Evolutionary conservation across 2,113 vertebrate species (phyloP).

Genomic region (Eclectus roratus): DNA sequence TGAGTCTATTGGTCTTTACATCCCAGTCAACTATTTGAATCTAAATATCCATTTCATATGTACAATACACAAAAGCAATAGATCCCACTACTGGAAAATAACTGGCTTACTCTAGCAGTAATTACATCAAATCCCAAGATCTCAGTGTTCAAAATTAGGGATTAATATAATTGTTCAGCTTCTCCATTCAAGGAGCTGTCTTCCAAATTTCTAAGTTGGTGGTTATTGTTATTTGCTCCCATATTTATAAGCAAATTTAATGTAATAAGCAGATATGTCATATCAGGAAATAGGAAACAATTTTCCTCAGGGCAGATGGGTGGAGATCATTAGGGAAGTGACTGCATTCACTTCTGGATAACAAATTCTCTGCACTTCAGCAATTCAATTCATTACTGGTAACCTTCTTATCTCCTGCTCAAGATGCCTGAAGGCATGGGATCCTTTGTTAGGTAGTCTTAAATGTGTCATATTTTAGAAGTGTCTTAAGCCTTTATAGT

Average conservation of each 20-base stretch:
- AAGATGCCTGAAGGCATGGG: neutral
- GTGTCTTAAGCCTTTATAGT: neutral
- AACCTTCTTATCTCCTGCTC: neutral
- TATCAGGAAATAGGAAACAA: conserved; percentile 31
- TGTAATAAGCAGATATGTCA: conserved; percentile 21
- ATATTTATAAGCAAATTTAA: conserved; percentile 8
- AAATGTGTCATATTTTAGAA: neutral
- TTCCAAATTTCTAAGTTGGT: neutral
- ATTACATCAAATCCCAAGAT: neutral
- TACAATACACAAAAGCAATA: neutral
- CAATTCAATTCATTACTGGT: neutral
- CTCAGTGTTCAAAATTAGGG: neutral
- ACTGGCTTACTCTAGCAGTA: neutral
- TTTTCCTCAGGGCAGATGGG: conserved; percentile 4
- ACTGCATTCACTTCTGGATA: neutral
- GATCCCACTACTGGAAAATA: neutral
- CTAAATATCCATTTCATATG: neutral
- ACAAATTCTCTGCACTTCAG: neutral
- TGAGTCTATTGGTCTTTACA: neutral
- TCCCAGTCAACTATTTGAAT: neutral
- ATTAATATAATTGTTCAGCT: neutral
- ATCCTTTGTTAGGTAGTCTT: neutral
- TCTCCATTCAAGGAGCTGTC: neutral
- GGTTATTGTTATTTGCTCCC: neutral
- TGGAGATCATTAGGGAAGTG: conserved; percentile 31